Percentiles rank a stretch among this genome's conserved stretches.
Evolutionary conservation across 2,113 vertebrate genomes (phyloP).

Genomic region (Elaphurus davidianus): DNA sequence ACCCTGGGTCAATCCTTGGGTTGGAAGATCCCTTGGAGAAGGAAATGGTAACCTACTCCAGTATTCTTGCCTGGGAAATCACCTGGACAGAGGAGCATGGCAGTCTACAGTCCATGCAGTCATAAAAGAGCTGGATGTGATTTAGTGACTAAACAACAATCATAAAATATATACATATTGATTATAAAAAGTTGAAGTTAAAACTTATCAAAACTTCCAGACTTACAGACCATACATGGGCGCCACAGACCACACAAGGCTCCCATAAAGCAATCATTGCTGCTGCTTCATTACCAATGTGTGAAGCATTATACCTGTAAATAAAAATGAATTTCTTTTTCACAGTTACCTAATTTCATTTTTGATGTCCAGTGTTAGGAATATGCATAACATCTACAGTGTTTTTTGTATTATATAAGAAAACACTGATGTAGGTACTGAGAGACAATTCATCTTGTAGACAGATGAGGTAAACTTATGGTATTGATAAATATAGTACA

Average conservation of each 20-base stretch:
- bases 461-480: neutral
- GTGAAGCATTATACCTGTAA: neutral
- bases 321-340: neutral
- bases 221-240: neutral
- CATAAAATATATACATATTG: neutral
- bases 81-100: neutral
- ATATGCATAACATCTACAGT: neutral
- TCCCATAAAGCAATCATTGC: neutral
- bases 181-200: neutral
- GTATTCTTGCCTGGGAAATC: neutral
- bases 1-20: neutral
- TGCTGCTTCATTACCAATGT: neutral
- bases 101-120: rapidly evolving
- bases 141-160: neutral
- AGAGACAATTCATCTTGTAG: neutral
- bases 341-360: neutral
- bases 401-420: neutral
- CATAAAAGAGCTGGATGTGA: neutral
- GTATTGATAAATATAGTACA: neutral
- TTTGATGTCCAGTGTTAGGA: neutral
- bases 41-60: neutral
- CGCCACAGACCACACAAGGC: neutral
- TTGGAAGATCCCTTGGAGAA: neutral
- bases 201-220: neutral
- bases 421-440: neutral